Evolutionary conservation across 2,797 vertebrate genomes (phyloP).

Genomic region (Arrhamphus sclerolepis): DNA sequence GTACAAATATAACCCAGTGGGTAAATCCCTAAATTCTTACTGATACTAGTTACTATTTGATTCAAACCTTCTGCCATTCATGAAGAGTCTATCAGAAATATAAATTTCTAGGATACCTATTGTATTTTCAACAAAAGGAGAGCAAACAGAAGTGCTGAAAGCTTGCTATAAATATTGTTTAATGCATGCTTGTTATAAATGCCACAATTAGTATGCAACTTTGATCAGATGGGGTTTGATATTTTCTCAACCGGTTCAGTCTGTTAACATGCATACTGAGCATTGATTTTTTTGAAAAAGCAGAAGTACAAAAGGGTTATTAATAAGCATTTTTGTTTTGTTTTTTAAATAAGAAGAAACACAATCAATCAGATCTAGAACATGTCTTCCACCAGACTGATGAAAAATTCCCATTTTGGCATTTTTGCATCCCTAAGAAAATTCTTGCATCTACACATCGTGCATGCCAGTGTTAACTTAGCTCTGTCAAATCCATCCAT

Average conservation of each 20-base stretch:
- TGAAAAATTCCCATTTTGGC: constrained; percentile 20
- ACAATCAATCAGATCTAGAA: constrained; percentile 15
- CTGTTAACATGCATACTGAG: constrained; percentile 24
- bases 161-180: too few species aligned
- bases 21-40: too few species aligned
- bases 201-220: constrained; percentile 26
- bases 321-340: constrained; percentile 7
- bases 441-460: constrained; percentile 1
- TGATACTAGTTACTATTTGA: too few species aligned
- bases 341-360: too few species aligned
- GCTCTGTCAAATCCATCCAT: constrained; percentile 10
- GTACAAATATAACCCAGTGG: too few species aligned
- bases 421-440: constrained; percentile 33
- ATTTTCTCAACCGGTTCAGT: constrained; percentile 25
- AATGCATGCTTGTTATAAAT: constrained; percentile 35
- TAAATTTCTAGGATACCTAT: too few species aligned
- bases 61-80: too few species aligned
- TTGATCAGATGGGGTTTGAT: too few species aligned
- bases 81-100: too few species aligned
- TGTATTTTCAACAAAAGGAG: too few species aligned
- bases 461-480: not conserved
- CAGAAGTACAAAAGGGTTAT: not conserved
- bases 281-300: constrained; percentile 46
- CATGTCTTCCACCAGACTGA: constrained; percentile 23
- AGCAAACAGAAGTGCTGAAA: too few species aligned